phyloP scores from a whole-genome alignment of 2,113 vertebrate genomes.

The Lutjanus erythropterus region DNA sequence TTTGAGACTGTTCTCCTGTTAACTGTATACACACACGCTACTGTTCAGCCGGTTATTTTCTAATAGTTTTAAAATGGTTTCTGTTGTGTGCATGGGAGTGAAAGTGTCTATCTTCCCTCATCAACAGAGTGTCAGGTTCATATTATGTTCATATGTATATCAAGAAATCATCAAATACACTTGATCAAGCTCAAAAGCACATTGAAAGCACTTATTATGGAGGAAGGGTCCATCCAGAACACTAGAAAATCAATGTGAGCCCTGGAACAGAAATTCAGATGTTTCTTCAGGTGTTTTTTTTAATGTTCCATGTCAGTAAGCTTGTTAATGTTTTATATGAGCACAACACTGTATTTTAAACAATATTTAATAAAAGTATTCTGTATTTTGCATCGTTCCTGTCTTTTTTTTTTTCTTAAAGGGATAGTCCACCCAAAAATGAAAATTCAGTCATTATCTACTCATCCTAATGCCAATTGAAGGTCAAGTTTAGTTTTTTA shows the following conservation, averaged over 20 bases:
- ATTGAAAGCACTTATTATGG: conserved; percentile 59
- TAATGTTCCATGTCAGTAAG: neutral
- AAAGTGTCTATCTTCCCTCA: conserved; percentile 2
- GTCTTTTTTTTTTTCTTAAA: too few relatives aligned
- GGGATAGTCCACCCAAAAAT: too few relatives aligned
- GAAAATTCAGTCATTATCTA: too few relatives aligned
- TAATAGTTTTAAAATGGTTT: neutral
- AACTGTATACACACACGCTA: neutral
- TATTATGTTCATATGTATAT: conserved; percentile 31
- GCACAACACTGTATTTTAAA: conserved; percentile 55
- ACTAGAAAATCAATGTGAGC: conserved; percentile 70
- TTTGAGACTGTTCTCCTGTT: neutral
- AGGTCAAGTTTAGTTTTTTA: too few relatives aligned
- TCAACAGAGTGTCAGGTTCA: neutral
- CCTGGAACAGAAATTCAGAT: conserved; percentile 10
- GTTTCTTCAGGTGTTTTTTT: conserved; percentile 28
- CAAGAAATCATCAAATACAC: neutral
- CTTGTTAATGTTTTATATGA: conserved; percentile 40
- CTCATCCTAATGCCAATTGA: too few relatives aligned
- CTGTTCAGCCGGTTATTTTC: neutral
- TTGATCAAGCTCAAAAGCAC: conserved; percentile 25
- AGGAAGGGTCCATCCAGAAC: conserved; percentile 47
- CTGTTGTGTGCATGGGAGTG: neutral
- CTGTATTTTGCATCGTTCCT: neutral
- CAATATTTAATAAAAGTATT: conserved; percentile 76